Percentiles rank a stretch among this genome's conserved stretches.
phyloP scores from a whole-genome alignment of 2,113 vertebrate species.

The Oryzias celebensis region DNA sequence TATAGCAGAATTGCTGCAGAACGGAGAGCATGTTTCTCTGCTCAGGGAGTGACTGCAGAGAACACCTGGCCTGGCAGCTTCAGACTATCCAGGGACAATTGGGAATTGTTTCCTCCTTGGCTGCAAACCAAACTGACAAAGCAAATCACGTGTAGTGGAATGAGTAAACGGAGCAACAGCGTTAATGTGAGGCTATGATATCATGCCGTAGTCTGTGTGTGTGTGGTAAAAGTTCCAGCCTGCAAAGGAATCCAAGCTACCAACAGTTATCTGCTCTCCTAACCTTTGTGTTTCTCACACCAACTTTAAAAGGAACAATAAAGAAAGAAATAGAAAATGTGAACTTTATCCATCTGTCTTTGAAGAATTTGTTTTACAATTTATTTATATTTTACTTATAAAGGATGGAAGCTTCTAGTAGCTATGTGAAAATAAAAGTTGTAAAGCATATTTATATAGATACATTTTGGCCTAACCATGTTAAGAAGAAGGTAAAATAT shows the following conservation, averaged over 20 bases:
- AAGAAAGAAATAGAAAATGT: too few species aligned
- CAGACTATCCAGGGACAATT: conserved; percentile 47
- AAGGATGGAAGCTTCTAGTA: too few species aligned
- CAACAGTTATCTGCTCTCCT: conserved; percentile 56
- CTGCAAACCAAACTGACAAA: conserved; percentile 56
- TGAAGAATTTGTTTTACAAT: too few species aligned
- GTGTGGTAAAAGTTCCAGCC: conserved; percentile 15
- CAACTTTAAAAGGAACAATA: neutral
- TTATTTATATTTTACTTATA: too few species aligned
- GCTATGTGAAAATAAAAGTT: too few species aligned
- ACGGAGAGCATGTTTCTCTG: conserved; percentile 1
- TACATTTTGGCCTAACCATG: too few species aligned
- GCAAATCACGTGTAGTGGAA: conserved; percentile 49
- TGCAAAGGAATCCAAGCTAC: conserved; percentile 15
- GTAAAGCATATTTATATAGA: too few species aligned
- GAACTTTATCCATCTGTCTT: too few species aligned
- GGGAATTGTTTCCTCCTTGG: conserved; percentile 44
- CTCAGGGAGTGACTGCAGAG: conserved; percentile 63
- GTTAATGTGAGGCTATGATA: conserved; percentile 48
- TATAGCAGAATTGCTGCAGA: too few species aligned
- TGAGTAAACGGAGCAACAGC: conserved; percentile 36
- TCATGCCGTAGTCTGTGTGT: conserved; percentile 28
- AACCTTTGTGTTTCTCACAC: conserved; percentile 61
- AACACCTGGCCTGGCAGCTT: conserved; percentile 66
- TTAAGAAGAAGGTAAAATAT: too few species aligned